Conservation (phyloP, 2,113 vertebrate species). For the Cryptomyrus ogoouensis region DNA sequence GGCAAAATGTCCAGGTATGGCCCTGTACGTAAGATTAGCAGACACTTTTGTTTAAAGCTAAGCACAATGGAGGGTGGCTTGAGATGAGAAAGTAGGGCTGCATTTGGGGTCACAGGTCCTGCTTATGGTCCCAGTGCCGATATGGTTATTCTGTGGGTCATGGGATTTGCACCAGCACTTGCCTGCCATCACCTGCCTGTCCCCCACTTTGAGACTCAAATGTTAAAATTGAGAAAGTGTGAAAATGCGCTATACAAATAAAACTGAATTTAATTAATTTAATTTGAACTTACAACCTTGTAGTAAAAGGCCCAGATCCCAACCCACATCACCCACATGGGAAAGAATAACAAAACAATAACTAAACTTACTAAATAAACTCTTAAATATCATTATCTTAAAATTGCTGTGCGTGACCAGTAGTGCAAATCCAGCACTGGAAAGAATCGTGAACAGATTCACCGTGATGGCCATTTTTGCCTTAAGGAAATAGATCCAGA, state of each 20-base stretch:
- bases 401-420: not conserved
- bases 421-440: not conserved
- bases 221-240: too few species aligned
- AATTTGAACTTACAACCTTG: not conserved
- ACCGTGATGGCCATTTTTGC: not conserved
- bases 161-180: not conserved
- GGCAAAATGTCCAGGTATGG: not conserved
- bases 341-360: not conserved
- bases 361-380: not conserved
- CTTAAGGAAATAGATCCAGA: conserved; percentile 11
- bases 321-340: not conserved
- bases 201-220: too few species aligned
- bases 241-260: too few species aligned
- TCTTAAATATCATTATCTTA: not conserved
- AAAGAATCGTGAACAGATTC: not conserved
- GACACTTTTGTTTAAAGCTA: not conserved
- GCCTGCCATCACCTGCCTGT: too few species aligned
- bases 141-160: not conserved
- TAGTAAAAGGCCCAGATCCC: not conserved
- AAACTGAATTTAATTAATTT: too few species aligned
- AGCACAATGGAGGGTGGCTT: not conserved
- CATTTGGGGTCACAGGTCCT: not conserved
- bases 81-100: not conserved
- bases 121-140: not conserved
- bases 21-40: not conserved